A percentile compares a stretch with the other conserved stretches of the same genome.
Conservation (phyloP, 1,140 invertebrate species). For the Whitmania pigra region DNA sequence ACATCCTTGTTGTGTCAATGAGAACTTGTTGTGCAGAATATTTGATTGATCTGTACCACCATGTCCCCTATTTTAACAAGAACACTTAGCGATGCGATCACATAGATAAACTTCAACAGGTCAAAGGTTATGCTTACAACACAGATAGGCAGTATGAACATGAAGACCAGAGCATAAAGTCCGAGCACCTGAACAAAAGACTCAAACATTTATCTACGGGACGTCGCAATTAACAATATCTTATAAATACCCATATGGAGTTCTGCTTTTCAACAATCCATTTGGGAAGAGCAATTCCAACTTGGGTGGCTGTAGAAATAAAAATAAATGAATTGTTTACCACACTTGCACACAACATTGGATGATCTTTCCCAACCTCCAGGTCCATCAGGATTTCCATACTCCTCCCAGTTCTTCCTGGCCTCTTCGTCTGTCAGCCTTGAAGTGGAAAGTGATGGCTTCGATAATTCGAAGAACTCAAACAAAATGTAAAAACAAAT, state of each 20-base stretch:
- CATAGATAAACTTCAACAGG: too few relatives aligned
- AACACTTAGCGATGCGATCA: too few relatives aligned
- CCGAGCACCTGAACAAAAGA: slow-evolving; percentile 55
- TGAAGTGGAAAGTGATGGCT: neutral
- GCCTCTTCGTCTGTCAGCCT: slow-evolving; percentile 87
- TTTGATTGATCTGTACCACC: slow-evolving; percentile 96
- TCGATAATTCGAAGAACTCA: too few relatives aligned
- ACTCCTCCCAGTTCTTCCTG: slow-evolving; percentile 92
- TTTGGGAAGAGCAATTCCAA: slow-evolving; percentile 95
- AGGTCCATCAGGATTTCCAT: slow-evolving; percentile 98
- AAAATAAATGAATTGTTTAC: slow-evolving; percentile 3
- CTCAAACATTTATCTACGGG: neutral
- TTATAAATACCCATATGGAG: slow-evolving; percentile 68
- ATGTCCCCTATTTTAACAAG: slow-evolving; percentile 58
- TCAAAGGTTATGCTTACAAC: slow-evolving; percentile 48
- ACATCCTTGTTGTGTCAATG: slow-evolving; percentile 84
- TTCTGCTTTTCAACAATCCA: slow-evolving; percentile 99
- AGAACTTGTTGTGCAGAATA: slow-evolving; percentile 91
- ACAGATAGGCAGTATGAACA: slow-evolving; percentile 83
- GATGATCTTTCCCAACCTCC: slow-evolving; percentile 46
- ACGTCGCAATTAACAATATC: neutral
- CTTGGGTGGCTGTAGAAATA: slow-evolving; percentile 66
- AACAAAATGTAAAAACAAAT: slow-evolving; percentile 17
- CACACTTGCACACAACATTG: too few relatives aligned
- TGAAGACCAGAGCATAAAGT: slow-evolving; percentile 88